phyloP scores from a whole-genome alignment of 2,113 vertebrate species.

The Dunckerocampus dactyliophorus region DNA sequence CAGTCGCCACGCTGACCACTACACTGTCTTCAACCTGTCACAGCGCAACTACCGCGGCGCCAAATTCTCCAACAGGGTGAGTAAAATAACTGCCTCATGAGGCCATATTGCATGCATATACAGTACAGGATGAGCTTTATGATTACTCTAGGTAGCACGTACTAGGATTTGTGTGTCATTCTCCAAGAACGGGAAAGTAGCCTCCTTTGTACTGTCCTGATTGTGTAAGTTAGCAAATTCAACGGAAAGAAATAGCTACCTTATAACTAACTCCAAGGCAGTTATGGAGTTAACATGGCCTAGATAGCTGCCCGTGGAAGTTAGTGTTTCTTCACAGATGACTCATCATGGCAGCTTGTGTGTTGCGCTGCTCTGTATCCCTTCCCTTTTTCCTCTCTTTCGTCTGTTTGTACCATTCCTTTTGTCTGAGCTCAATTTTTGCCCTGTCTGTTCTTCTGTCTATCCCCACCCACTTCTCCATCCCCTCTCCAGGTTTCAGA shows the following conservation, averaged over 20 bases:
- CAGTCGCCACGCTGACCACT: conserved; percentile 94
- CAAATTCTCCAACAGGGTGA: conserved; percentile 98
- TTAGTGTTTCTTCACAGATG: conserved; percentile 33
- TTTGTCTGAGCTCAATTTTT: background rate
- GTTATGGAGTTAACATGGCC: conserved; percentile 14
- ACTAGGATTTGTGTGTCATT: no score
- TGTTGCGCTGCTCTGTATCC: conserved; percentile 31
- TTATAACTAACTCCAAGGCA: conserved; percentile 2
- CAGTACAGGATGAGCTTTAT: no score
- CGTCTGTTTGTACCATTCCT: background rate
- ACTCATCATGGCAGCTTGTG: conserved; percentile 38
- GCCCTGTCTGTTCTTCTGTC: background rate
- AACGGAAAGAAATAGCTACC: conserved; percentile 6
- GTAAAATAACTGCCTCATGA: background rate
- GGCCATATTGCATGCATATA: no score
- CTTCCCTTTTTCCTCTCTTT: background rate
- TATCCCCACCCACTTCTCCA: background rate
- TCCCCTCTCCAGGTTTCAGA: conserved; percentile 84
- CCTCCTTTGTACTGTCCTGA: background rate
- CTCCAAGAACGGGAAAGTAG: no score
- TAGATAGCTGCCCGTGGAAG: conserved; percentile 30
- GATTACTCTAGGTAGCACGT: no score
- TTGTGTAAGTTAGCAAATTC: background rate
- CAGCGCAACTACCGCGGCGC: conserved; percentile 94
- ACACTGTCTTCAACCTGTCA: conserved; percentile 97